Evolutionary conservation across 2,113 vertebrate species (phyloP).

Genomic region (Pan troglodytes): NHGRI_mPanTro3-v2.1_pri NC_072401.2:35646001-35646500

Average conservation of each 20-base stretch:
- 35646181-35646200: not conserved
- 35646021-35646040: not conserved
- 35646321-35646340: not conserved
- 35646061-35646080: not conserved
- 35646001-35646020: not conserved
- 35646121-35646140: not conserved
- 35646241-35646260: not conserved
- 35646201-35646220: not conserved
- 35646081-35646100: not conserved
- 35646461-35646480: not conserved
- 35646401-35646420: not conserved
- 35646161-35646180: not conserved
- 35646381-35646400: no score
- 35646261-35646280: rapidly evolving
- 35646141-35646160: not conserved
- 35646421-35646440: no score
- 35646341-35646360: not conserved
- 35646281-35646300: not conserved
- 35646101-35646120: not conserved
- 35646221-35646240: not conserved
- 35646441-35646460: not conserved
- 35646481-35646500: not conserved
- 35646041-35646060: not conserved
- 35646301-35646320: not conserved
- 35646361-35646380: not conserved